Evolutionary conservation across 2,888 invertebrate species (phyloP).

Genomic region (Polyommatus iphigenia): DNA sequence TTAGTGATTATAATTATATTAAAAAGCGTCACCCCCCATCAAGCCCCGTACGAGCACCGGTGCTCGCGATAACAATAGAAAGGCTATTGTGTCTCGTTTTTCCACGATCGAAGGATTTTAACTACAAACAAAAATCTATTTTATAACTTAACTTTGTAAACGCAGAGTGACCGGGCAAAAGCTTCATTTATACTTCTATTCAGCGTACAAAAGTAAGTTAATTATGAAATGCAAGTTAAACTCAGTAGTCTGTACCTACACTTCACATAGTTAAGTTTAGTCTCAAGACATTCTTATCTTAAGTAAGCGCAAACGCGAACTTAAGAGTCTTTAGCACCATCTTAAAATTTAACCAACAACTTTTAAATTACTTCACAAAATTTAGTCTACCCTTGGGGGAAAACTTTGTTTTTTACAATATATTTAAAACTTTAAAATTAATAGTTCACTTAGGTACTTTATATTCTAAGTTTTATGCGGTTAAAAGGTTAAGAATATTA

Average conservation of each 20-base stretch:
- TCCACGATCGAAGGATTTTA: too few relatives aligned
- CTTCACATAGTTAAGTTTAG: conserved; percentile 1
- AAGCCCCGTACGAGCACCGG: too few relatives aligned
- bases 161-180: not conserved
- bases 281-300: conserved; percentile 28
- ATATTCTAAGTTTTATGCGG: too few relatives aligned
- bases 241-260: not conserved
- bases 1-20: too few relatives aligned
- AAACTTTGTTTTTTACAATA: not conserved
- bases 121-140: too few relatives aligned
- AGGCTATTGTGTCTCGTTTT: too few relatives aligned
- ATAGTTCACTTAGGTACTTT: not conserved
- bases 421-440: not conserved
- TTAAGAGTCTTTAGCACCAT: conserved; percentile 9
- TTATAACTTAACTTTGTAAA: not conserved
- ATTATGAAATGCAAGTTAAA: not conserved
- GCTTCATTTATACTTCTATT: not conserved
- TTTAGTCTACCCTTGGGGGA: not conserved
- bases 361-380: conserved; percentile 1
- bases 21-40: too few relatives aligned
- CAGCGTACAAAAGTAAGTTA: not conserved
- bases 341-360: conserved; percentile 13
- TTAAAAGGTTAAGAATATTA: too few relatives aligned
- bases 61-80: too few relatives aligned
- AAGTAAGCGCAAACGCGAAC: conserved; percentile 32